phyloP scores from a whole-genome alignment of 1,140 invertebrate species.

The Paraescarpia echinospica region DNA sequence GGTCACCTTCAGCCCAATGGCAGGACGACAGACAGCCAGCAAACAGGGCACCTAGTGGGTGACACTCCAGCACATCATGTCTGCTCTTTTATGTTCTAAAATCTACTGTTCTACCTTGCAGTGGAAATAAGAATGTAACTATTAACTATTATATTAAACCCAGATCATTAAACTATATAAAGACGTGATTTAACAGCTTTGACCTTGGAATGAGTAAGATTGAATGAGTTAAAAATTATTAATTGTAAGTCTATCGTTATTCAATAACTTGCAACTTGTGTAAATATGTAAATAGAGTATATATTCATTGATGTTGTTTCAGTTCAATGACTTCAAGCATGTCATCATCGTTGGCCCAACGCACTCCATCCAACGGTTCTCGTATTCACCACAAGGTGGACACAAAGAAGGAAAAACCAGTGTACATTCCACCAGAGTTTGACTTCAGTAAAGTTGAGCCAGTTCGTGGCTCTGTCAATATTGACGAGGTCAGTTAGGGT shows the following conservation, averaged over 20 bases:
- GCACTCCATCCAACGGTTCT: background rate
- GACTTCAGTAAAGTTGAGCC: constrained; percentile 47
- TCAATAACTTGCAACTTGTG: background rate
- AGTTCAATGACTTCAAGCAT: background rate
- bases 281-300: background rate
- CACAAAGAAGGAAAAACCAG: background rate
- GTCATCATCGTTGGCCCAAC: background rate
- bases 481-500: constrained; percentile 43
- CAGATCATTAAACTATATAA: too few species aligned
- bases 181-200: too few species aligned
- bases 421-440: constrained; percentile 49
- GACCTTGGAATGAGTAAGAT: too few species aligned
- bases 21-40: background rate
- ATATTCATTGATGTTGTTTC: background rate
- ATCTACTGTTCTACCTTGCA: too few species aligned
- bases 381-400: background rate
- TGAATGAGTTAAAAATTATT: too few species aligned
- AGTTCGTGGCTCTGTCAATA: constrained; percentile 42
- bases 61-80: background rate
- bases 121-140: too few species aligned
- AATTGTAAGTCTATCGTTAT: too few species aligned
- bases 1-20: background rate
- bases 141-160: too few species aligned
- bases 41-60: background rate
- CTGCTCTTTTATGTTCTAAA: too few species aligned